A percentile compares a stretch with the other conserved stretches of the same genome.
These are phyloP conservation scores for Pachypeltis micranthus DNA, from an alignment of 1,140 invertebrate genomes.

Conservation along the genomic window DNA sequence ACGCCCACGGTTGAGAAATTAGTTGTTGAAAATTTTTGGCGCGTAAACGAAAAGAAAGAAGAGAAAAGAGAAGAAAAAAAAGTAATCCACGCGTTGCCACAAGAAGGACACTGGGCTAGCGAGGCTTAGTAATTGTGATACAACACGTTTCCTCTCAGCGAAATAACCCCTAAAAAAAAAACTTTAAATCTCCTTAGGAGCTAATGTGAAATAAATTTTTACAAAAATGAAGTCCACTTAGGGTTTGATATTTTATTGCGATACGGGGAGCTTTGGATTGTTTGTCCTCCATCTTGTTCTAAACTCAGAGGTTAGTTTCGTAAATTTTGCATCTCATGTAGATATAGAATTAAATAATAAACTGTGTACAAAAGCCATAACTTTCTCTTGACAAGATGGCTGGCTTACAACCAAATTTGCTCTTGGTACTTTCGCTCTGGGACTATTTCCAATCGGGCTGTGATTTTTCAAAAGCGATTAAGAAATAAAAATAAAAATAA, in stretches of 20 bases:
- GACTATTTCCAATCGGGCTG: conserved; percentile 25
- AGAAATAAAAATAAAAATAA: too few relatives aligned
- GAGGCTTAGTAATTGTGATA: not conserved
- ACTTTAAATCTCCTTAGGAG: conserved; percentile 22
- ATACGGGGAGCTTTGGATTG: conserved; percentile 10
- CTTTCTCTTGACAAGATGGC: conserved; percentile 10
- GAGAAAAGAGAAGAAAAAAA: too few relatives aligned
- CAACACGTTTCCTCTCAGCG: not conserved
- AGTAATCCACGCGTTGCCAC: not conserved
- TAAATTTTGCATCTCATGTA: too few relatives aligned
- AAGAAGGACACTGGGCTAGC: not conserved
- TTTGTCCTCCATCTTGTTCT: too few relatives aligned
- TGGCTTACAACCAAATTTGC: conserved; percentile 12
- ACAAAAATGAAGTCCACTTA: conserved; percentile 19
- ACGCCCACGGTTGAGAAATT: not conserved
- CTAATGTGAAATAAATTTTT: too few relatives aligned
- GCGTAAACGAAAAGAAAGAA: not conserved
- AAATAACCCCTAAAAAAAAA: too few relatives aligned
- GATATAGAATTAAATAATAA: too few relatives aligned
- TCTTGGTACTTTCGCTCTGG: conserved; percentile 20
- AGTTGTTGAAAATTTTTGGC: conserved; percentile 1
- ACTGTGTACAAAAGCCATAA: too few relatives aligned
- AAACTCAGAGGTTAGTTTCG: too few relatives aligned
- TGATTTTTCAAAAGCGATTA: conserved; percentile 25
- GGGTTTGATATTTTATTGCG: conserved; percentile 18